These are phyloP conservation scores for Machaerirhynchus nigripectus DNA, from an alignment of 2,113 vertebrate genomes.

Conservation along the genomic window DNA sequence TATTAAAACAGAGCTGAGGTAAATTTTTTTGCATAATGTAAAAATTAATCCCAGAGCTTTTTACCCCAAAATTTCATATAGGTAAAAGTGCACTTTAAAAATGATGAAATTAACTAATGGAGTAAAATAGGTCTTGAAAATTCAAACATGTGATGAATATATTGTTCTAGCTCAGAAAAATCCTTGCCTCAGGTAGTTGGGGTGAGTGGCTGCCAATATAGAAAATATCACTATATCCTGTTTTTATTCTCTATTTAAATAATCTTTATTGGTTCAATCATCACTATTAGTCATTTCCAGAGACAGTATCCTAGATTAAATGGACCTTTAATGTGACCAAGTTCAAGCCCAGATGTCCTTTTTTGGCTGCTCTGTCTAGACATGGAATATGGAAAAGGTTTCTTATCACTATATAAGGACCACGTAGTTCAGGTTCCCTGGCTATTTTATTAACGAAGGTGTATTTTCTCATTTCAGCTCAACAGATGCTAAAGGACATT, in stretches of 20 bases:
- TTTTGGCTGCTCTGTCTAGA: not conserved
- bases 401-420: not conserved
- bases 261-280: not conserved
- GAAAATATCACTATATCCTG: not conserved
- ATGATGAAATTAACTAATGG: not conserved
- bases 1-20: not conserved
- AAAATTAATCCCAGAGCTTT: not conserved
- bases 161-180: not conserved
- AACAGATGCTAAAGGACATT: not conserved
- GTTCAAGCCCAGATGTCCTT: not conserved
- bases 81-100: not conserved
- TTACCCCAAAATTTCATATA: not conserved
- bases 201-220: not conserved
- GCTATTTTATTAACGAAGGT: not conserved
- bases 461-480: not conserved
- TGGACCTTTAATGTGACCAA: not conserved
- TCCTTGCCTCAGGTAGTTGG: not conserved
- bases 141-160: accelerated
- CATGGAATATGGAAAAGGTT: not conserved
- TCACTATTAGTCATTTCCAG: not conserved
- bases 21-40: not conserved
- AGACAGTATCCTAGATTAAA: not conserved
- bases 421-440: not conserved
- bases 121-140: not conserved
- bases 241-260: not conserved